phyloP scores from a whole-genome alignment of 2,113 vertebrate species.

The Microtus richardsoni region DNA sequence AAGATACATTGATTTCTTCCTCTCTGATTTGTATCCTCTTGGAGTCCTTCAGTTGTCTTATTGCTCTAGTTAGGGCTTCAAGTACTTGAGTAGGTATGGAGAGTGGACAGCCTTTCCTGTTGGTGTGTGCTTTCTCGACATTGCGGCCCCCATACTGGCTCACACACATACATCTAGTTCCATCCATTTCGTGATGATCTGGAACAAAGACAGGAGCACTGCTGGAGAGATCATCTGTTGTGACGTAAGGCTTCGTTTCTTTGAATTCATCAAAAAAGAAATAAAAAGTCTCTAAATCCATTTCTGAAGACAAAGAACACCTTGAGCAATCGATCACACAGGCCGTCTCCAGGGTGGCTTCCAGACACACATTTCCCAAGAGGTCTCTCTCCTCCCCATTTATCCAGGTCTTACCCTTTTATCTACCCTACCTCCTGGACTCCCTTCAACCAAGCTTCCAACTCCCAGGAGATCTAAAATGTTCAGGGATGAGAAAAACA shows the following conservation, averaged over 20 bases:
- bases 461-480: not conserved
- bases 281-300: not conserved
- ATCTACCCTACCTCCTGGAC: accelerated
- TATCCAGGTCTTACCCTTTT: not conserved
- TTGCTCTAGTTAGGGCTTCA: not conserved
- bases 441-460: not conserved
- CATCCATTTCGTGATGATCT: not conserved
- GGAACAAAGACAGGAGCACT: not conserved
- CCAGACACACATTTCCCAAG: not conserved
- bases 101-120: not conserved
- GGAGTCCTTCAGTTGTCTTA: not conserved
- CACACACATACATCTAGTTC: not conserved
- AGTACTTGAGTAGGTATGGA: not conserved
- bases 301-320: not conserved
- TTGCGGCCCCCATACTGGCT: not conserved
- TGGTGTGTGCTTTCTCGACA: not conserved
- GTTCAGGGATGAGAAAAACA: not conserved
- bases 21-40: not conserved
- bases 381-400: too few species aligned
- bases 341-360: not conserved
- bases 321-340: not conserved
- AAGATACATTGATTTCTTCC: not conserved
- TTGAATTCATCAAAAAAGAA: slow-evolving; percentile 6
- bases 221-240: not conserved
- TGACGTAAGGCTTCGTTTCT: not conserved